A percentile compares a stretch with the other conserved stretches of the same genome.
Evolutionary conservation across 1,140 invertebrate species (phyloP).

Genomic region (Stratiolaelaps scimitus): DNA sequence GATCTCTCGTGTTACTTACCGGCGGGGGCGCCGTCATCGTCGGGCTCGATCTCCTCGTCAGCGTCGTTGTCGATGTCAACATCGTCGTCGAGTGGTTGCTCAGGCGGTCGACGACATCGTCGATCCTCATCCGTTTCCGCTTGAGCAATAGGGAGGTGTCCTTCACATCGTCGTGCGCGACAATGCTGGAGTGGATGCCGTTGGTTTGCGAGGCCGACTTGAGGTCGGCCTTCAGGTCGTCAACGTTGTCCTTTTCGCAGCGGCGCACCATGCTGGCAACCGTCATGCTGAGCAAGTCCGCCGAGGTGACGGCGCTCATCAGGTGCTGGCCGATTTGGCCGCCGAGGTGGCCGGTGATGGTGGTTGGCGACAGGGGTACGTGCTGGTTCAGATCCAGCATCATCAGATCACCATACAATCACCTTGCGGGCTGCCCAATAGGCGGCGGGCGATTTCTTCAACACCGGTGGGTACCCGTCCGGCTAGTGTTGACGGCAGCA

Average conservation of each 20-base stretch:
- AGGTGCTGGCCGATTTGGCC: not conserved
- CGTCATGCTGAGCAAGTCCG: slow-evolving; percentile 24
- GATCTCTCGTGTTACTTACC: slow-evolving; percentile 19
- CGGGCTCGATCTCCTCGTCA: not conserved
- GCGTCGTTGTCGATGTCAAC: no score
- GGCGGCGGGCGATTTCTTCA: no score
- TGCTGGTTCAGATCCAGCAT: slow-evolving; percentile 26
- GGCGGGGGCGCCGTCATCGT: slow-evolving; percentile 11
- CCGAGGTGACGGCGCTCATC: slow-evolving; percentile 21
- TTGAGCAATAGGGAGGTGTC: slow-evolving; percentile 7
- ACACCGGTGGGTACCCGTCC: no score
- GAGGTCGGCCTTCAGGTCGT: not conserved
- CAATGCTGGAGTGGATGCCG: not conserved
- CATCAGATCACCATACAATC: not conserved
- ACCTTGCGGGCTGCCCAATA: no score
- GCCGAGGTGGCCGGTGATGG: slow-evolving; percentile 20
- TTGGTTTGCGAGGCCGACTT: no score
- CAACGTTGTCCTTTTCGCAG: slow-evolving; percentile 19
- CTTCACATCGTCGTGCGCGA: slow-evolving; percentile 10
- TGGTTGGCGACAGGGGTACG: slow-evolving; percentile 24
- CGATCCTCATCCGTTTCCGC: slow-evolving; percentile 12
- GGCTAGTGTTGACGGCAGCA: no score
- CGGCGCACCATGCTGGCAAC: slow-evolving; percentile 26
- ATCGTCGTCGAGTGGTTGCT: not conserved
- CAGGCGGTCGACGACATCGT: slow-evolving; percentile 13